These are phyloP conservation scores for Salpingus planirostris DNA, from an alignment of 2,888 invertebrate species.

Conservation along the genomic window DNA sequence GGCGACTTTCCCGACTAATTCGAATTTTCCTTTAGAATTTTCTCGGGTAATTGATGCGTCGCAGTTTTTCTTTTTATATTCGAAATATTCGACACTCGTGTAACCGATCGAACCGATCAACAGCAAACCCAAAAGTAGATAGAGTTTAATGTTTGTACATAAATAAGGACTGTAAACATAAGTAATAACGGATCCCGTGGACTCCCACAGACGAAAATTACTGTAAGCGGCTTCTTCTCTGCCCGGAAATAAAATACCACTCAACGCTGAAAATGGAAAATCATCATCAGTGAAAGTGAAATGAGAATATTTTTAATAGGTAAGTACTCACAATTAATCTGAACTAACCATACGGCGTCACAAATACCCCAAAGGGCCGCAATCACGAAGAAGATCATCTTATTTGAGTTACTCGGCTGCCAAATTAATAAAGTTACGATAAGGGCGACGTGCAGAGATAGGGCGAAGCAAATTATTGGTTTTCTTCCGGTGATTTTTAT, in stretches of 20 bases:
- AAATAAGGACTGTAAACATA: conserved; percentile 72
- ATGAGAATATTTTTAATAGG: not conserved
- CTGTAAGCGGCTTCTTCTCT: conserved; percentile 86
- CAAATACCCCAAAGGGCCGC: conserved; percentile 83
- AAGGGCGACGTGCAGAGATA: conserved; percentile 60
- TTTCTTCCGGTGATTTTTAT: conserved; percentile 72
- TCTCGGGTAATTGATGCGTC: conserved; percentile 10
- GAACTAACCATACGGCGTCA: conserved; percentile 86
- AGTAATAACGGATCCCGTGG: conserved; percentile 79
- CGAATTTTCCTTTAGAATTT: not conserved
- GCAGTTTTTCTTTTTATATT: conserved; percentile 39
- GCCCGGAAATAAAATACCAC: conserved; percentile 77
- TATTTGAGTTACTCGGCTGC: conserved; percentile 61
- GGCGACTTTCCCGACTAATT: not conserved
- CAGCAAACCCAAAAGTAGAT: conserved; percentile 58
- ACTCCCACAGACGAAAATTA: conserved; percentile 88
- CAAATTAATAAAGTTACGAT: conserved; percentile 61
- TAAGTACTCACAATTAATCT: conserved; percentile 69
- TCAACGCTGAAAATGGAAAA: conserved; percentile 53
- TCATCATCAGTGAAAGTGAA: not conserved
- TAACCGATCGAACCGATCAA: conserved; percentile 68
- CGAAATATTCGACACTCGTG: conserved; percentile 54
- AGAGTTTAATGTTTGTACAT: conserved; percentile 64
- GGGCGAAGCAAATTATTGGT: conserved; percentile 67
- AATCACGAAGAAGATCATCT: conserved; percentile 63